Evolutionary conservation across 2,797 vertebrate species (phyloP), one percentile per base, ranked within the genome.

Genomic region (Cetoscarus ocellatus): DNA sequence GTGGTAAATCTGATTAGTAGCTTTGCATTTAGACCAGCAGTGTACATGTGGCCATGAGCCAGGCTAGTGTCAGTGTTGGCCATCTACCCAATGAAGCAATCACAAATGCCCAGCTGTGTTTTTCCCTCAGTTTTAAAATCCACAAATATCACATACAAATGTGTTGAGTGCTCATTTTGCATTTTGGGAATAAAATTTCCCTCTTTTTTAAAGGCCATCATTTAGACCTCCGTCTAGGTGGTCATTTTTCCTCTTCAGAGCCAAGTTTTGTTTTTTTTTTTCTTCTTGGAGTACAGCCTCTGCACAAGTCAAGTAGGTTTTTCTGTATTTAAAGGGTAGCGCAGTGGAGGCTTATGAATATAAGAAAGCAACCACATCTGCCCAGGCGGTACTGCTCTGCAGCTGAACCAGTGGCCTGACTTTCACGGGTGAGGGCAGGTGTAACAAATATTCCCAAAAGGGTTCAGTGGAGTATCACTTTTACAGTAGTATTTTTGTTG

Each of bases 71-170:
- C 73, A 60, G 66, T 42, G 67, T 53, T 70, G 72, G 77, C 72
- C 77, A 66, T 75, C 82, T 49, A 70, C 7, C 53, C 73, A 77
- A 72, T 56, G 71, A 75, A 73, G 75, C 70, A 63, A 73, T 42
- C n/a, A 44, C 67, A 86, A 88, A 89, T 86, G 67, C 61, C 81
- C 90, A 92, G 88, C 89, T 92, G 90, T 89, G 91, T 88, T 69
- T 74, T 43, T 68, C 67, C 73, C 56, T 80, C 77, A 78, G 9
- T 81, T 82, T 86, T 84, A 73, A 59, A 63, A 67, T 87, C 77
- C 65, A 88, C 86, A 75, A 74, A 79, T 83, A 55, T 51, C 54
- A 76, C 71, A 76, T 34, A 34, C 67, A 43, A 35, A 53, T 53
- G 83, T 50, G 82, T 87, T 81, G 80, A 83, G 61, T 72, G 67